These are phyloP conservation scores for Pelusios castaneus DNA, from an alignment of 2,113 vertebrate genomes.

Conservation along the genomic window DNA sequence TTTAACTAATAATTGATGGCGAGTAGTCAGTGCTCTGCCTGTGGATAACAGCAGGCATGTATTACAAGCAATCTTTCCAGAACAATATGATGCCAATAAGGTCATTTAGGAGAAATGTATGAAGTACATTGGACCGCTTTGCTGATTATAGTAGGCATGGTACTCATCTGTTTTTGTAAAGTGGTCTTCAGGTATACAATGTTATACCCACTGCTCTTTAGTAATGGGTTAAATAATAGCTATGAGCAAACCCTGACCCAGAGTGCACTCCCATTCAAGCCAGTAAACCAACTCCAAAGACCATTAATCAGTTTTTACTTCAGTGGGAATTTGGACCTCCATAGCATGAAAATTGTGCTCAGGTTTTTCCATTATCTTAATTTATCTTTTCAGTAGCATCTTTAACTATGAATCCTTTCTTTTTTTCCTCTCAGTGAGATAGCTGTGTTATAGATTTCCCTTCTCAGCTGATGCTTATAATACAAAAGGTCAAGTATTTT, in stretches of 20 bases:
- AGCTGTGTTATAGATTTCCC: background rate
- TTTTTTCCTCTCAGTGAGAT: background rate
- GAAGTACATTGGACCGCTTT: background rate
- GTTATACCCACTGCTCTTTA: background rate
- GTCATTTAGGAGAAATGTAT: background rate
- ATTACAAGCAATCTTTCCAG: constrained; percentile 25
- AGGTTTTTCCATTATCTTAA: background rate
- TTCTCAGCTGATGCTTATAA: background rate
- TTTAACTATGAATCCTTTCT: background rate
- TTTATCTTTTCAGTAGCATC: background rate
- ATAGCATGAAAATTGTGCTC: background rate
- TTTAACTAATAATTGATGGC: constrained; percentile 38
- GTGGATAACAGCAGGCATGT: constrained; percentile 37
- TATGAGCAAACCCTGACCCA: background rate
- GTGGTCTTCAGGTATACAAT: background rate
- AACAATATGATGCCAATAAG: background rate
- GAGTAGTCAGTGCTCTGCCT: constrained; percentile 56
- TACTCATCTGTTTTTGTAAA: background rate
- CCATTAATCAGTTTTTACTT: background rate
- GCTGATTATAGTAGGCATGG: background rate
- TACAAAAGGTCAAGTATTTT: background rate
- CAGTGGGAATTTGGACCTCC: background rate
- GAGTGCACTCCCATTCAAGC: background rate
- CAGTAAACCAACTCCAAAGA: background rate
- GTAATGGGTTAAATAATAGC: background rate